Evolutionary conservation across 2,797 vertebrate species (phyloP), one percentile per base, ranked within the genome.

Genomic region (Enteromius argenteus): DNA sequence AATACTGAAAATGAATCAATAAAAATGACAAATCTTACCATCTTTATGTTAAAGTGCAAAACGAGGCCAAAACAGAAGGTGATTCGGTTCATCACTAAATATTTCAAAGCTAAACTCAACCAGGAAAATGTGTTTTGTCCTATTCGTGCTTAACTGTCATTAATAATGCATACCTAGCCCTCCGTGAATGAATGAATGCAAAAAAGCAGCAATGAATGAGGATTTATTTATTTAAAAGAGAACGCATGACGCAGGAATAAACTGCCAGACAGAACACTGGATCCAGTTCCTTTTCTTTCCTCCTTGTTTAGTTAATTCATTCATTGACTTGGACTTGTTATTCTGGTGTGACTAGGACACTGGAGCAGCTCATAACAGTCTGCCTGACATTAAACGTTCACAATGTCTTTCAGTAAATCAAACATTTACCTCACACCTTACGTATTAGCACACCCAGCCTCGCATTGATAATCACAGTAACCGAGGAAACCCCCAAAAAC

Each of bases 81-180:
- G 15, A 58, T 35, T 35, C 4, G 39, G 67, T 90, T 90, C 89
- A 89, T 77, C 64, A 72, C 93, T 95, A 81, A 94, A 95, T 95
- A 93, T 94, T 94, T 95, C 88, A 94, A 79, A 89, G 30, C 77
- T 8, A 49, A 80, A 81, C 80, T 86, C 66, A 44, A 84, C 72
- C 85, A 83, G 80, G 23, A 74, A 84, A 77, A 83, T 49, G 64
- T 80, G 85, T 75, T 56, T 58, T 89, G 93, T 91, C 94, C 94
- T 92, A 60, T 91, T 90, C 86, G 81, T 84, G 23, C 88, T 89
- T 90, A 91, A 89, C 88, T 68, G 42, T 39, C 85, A 93, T 93
- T 85, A 93, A 92, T 93, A 91, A 88, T 93, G 84, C 87, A 93
- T 87, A 81, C 15, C 17, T 53, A 32, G 71, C 80, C 86, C n/a